Conservation (phyloP, 2,113 vertebrate genomes). For the Probosciger aterrimus region DNA sequence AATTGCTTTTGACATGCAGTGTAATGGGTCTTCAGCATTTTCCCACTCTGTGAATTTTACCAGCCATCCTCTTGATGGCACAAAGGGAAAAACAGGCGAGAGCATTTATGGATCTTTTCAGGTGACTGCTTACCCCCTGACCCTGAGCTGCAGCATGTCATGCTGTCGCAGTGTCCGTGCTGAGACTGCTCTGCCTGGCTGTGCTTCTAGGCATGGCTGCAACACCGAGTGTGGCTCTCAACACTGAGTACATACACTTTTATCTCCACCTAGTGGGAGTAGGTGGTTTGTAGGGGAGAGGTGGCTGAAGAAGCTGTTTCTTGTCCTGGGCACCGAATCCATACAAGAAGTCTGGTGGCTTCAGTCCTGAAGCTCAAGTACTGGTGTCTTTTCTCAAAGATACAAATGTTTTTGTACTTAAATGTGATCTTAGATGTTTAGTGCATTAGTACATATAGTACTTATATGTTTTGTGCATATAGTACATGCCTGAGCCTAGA, state of each 20-base stretch:
- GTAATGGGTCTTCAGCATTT: background rate
- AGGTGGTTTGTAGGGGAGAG: background rate
- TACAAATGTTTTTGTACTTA: background rate
- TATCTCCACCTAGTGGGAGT: conserved; percentile 21
- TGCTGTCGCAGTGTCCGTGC: background rate
- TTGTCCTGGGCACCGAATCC: background rate
- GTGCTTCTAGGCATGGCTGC: accelerated
- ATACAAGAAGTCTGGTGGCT: background rate
- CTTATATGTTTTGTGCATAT: background rate
- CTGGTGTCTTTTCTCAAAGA: background rate
- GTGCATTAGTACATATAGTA: background rate
- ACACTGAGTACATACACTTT: accelerated
- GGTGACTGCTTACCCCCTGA: background rate
- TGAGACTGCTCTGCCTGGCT: background rate
- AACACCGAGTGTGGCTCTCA: background rate
- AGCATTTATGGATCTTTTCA: background rate
- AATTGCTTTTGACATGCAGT: background rate
- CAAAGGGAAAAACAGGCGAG: background rate
- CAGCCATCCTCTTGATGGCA: background rate
- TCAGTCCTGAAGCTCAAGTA: background rate
- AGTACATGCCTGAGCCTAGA: too few species aligned
- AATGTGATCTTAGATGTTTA: background rate
- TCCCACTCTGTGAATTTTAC: background rate
- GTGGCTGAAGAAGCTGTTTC: background rate
- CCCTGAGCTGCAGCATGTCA: background rate